These are phyloP conservation scores for Triops cancriformis DNA, from an alignment of 1,140 invertebrate genomes.

Conservation along the genomic window DNA sequence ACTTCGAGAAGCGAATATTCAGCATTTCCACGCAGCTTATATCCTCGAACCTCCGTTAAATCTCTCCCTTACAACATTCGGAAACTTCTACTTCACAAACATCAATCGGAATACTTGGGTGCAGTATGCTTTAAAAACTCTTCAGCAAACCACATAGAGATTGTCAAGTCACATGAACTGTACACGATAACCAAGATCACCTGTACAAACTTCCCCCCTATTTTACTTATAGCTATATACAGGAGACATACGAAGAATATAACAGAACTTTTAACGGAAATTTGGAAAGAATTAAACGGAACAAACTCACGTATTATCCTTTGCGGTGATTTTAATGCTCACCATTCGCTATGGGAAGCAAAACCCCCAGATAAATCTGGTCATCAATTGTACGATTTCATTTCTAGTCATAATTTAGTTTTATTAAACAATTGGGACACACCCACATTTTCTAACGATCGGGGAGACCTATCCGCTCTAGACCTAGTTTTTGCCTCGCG, in stretches of 20 bases:
- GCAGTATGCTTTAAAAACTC: too few relatives aligned
- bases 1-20: neutral
- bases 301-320: neutral
- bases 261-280: neutral
- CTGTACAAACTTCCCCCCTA: too few relatives aligned
- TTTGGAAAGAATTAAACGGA: neutral
- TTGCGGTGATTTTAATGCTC: too few relatives aligned
- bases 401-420: neutral
- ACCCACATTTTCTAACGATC: slow-evolving; percentile 5
- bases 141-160: too few relatives aligned
- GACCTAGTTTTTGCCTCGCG: slow-evolving; percentile 14
- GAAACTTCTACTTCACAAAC: too few relatives aligned
- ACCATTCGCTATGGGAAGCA: slow-evolving; percentile 19
- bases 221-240: too few relatives aligned
- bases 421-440: slow-evolving; percentile 15
- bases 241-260: neutral
- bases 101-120: too few relatives aligned
- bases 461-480: neutral
- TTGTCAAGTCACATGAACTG: too few relatives aligned
- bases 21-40: neutral
- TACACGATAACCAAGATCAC: too few relatives aligned
- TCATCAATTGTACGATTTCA: neutral
- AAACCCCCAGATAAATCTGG: neutral
- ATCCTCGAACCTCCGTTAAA: slow-evolving; percentile 6
- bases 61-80: neutral